Evolutionary conservation across 2,113 vertebrate species (phyloP).

Genomic region (Podarcis muralis): DNA sequence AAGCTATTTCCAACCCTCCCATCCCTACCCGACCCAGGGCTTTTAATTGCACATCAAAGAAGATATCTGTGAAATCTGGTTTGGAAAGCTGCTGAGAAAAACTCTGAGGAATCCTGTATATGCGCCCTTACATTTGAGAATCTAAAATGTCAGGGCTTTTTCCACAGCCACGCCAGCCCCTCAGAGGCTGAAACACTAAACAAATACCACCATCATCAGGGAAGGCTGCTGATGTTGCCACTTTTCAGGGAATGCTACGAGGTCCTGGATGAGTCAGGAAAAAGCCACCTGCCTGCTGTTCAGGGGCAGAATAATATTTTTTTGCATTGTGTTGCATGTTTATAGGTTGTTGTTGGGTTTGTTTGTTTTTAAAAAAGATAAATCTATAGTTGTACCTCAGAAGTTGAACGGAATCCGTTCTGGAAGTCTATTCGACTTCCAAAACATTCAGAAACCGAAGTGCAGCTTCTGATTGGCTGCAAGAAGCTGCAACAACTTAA

Average conservation of each 20-base stretch:
- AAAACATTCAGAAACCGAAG: too few species aligned
- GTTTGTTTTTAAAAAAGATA: too few species aligned
- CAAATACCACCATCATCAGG: not conserved
- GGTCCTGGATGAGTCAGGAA: not conserved
- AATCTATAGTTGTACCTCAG: too few species aligned
- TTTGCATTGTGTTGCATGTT: too few species aligned
- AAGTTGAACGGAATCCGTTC: too few species aligned
- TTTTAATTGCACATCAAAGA: slow-evolving; percentile 62
- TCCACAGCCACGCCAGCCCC: not conserved
- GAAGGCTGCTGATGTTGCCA: not conserved
- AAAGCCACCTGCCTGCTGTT: not conserved
- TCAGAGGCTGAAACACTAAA: slow-evolving; percentile 17
- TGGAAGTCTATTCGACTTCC: too few species aligned
- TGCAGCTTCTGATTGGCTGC: too few species aligned
- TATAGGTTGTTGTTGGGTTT: too few species aligned
- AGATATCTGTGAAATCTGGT: slow-evolving; percentile 14
- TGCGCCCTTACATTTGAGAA: slow-evolving; percentile 12
- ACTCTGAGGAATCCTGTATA: slow-evolving; percentile 41
- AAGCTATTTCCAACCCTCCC: slow-evolving; percentile 42
- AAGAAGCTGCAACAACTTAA: too few species aligned
- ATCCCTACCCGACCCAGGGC: not conserved
- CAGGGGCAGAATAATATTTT: not conserved
- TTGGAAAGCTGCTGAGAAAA: slow-evolving; percentile 50
- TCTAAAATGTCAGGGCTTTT: slow-evolving; percentile 45
- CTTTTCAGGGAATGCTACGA: not conserved